phyloP scores from a whole-genome alignment of 2,888 invertebrate species.

The Pardosa pseudoannulata region DNA sequence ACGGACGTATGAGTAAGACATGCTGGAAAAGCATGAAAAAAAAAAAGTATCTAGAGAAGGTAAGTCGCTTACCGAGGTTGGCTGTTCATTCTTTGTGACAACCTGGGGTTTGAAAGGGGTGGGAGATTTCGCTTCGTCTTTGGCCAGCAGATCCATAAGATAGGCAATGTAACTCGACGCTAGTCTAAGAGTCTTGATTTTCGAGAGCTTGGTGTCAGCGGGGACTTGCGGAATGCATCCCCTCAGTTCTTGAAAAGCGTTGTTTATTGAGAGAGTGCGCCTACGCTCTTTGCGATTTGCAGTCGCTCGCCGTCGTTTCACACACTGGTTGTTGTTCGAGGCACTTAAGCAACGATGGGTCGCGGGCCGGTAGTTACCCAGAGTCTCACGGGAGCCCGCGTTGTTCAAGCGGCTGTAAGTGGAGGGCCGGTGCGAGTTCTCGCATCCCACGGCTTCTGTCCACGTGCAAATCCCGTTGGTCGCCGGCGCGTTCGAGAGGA shows the following conservation, averaged over 20 bases:
- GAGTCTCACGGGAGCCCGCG: too few species aligned
- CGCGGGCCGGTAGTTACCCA: neutral
- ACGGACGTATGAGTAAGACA: too few species aligned
- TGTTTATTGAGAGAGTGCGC: constrained; percentile 95
- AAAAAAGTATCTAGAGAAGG: too few species aligned
- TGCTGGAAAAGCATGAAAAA: too few species aligned
- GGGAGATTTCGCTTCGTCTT: constrained; percentile 36
- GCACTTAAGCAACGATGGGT: too few species aligned
- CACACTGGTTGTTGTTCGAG: constrained; percentile 79
- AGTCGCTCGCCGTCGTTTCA: constrained; percentile 89
- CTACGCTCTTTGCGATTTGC: constrained; percentile 96
- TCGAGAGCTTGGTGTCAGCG: constrained; percentile 93
- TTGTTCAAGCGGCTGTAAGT: constrained; percentile 9
- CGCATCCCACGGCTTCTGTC: constrained; percentile 17
- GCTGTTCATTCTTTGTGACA: too few species aligned
- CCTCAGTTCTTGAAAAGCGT: constrained; percentile 92
- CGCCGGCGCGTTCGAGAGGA: constrained; percentile 22
- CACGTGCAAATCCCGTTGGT: constrained; percentile 34
- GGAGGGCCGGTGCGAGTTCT: constrained; percentile 18
- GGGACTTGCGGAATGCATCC: constrained; percentile 98
- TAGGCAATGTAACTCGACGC: constrained; percentile 96
- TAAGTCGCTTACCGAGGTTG: too few species aligned
- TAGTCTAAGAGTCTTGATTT: constrained; percentile 94
- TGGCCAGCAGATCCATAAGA: constrained; percentile 87
- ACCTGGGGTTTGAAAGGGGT: neutral